These are phyloP conservation scores for Elanoides forficatus DNA, from an alignment of 2,113 vertebrate genomes.

Conservation along the genomic window DNA sequence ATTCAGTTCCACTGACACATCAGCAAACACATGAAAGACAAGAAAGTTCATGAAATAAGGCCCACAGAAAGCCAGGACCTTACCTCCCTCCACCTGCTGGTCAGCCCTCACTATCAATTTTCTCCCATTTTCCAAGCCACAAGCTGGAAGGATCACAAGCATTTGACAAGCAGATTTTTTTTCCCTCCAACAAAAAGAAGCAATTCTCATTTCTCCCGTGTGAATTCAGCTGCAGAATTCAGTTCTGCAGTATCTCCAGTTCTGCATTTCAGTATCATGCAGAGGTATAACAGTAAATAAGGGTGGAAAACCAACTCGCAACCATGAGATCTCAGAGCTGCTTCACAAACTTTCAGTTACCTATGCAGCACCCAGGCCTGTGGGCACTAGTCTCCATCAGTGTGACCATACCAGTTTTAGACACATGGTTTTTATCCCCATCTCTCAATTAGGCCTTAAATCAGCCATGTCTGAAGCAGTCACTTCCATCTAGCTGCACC, in stretches of 20 bases:
- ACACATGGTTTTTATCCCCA: fast-evolving
- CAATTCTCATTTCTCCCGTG: not conserved
- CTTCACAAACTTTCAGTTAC: not conserved
- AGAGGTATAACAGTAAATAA: not conserved
- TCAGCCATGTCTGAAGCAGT: not conserved
- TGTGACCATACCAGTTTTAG: not conserved
- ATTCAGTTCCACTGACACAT: not conserved
- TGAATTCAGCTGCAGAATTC: not conserved
- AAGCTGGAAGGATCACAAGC: not conserved
- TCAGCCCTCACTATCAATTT: not conserved
- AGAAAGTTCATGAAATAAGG: not conserved
- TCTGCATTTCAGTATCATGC: not conserved
- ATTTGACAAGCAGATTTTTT: not conserved
- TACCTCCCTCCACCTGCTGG: not conserved
- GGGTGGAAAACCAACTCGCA: not conserved
- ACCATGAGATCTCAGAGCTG: not conserved
- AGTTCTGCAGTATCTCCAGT: not conserved
- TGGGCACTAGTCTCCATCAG: not conserved
- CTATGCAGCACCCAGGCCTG: fast-evolving
- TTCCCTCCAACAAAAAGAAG: not conserved
- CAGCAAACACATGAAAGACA: not conserved
- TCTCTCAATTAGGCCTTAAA: not conserved
- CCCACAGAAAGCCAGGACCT: not conserved
- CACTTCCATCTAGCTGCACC: not conserved
- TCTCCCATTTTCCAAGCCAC: not conserved